Evolutionary conservation across 2,797 vertebrate genomes (phyloP).

Genomic region (Staurois parvus): DNA sequence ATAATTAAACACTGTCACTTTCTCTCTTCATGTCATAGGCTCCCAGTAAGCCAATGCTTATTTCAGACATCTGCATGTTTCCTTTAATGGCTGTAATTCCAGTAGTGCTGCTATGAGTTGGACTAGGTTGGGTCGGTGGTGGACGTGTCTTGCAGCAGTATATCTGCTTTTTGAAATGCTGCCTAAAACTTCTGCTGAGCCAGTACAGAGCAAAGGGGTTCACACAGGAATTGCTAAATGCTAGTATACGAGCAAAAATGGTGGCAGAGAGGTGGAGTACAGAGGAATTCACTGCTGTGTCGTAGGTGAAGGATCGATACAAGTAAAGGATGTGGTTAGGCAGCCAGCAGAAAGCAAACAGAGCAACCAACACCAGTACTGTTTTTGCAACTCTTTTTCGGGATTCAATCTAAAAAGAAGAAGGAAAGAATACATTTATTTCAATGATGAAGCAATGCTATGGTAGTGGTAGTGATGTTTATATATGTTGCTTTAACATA

Average conservation of each 20-base stretch:
- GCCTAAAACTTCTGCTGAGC: conserved; percentile 80
- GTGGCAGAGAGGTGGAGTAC: conserved; percentile 74
- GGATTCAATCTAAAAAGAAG: conserved; percentile 76
- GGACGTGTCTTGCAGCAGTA: conserved; percentile 70
- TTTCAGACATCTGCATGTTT: conserved; percentile 73
- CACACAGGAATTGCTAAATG: conserved; percentile 82
- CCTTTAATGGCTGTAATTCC: conserved; percentile 68
- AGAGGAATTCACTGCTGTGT: conserved; percentile 71
- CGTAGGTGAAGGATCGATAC: conserved; percentile 79
- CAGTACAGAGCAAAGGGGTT: conserved; percentile 83
- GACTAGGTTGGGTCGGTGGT: conserved; percentile 61
- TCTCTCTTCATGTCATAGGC: conserved; percentile 73
- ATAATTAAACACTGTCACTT: conserved; percentile 74
- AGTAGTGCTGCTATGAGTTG: conserved; percentile 67
- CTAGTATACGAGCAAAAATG: conserved; percentile 76
- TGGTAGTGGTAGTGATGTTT: no score
- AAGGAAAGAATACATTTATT: not conserved
- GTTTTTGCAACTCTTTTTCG: conserved; percentile 82
- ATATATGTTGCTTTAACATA: no score
- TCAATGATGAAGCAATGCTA: no score
- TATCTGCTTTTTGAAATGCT: conserved; percentile 80
- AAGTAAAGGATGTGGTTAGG: conserved; percentile 82
- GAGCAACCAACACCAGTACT: conserved; percentile 78
- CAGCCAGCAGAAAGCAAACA: conserved; percentile 83
- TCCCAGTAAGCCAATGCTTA: conserved; percentile 74